Conservation (phyloP, 2,113 vertebrate species). For the Poeciliopsis retropinna region DNA sequence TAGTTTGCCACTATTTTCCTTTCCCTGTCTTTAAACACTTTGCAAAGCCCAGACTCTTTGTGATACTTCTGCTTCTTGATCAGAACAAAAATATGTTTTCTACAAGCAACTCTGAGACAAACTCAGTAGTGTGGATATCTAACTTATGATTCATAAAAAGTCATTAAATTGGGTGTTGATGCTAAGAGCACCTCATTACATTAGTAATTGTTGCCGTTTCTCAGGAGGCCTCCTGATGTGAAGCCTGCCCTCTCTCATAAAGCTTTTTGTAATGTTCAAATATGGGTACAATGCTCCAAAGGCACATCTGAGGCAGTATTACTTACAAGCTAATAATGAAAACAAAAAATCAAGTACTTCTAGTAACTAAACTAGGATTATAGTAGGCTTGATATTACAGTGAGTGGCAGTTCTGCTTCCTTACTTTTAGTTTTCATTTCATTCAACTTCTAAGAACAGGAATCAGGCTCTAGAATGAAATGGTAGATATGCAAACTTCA, state of each 20-base stretch:
- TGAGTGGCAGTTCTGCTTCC: background rate
- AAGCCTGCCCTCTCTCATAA: conserved; percentile 61
- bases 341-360: conserved; percentile 61
- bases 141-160: conserved; percentile 33
- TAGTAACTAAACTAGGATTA: conserved; percentile 75
- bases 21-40: conserved; percentile 48
- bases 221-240: conserved; percentile 50
- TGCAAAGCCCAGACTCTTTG: conserved; percentile 62
- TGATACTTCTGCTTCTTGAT: conserved; percentile 55
- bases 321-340: conserved; percentile 70
- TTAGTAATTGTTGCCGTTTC: conserved; percentile 62
- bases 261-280: conserved; percentile 62
- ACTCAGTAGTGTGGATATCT: conserved; percentile 28
- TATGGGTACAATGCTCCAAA: conserved; percentile 54
- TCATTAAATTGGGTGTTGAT: conserved; percentile 41
- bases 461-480: too few species aligned
- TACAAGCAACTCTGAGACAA: conserved; percentile 8
- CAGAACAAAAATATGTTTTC: conserved; percentile 47
- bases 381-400: conserved; percentile 33
- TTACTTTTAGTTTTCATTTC: background rate
- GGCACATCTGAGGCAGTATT: conserved; percentile 68
- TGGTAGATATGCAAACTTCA: too few species aligned
- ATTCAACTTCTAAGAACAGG: too few species aligned
- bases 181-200: conserved; percentile 39
- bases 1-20: conserved; percentile 60